Conservation (phyloP, 1,140 invertebrate species). For the Trachymyrmex septentrionalis region DNA sequence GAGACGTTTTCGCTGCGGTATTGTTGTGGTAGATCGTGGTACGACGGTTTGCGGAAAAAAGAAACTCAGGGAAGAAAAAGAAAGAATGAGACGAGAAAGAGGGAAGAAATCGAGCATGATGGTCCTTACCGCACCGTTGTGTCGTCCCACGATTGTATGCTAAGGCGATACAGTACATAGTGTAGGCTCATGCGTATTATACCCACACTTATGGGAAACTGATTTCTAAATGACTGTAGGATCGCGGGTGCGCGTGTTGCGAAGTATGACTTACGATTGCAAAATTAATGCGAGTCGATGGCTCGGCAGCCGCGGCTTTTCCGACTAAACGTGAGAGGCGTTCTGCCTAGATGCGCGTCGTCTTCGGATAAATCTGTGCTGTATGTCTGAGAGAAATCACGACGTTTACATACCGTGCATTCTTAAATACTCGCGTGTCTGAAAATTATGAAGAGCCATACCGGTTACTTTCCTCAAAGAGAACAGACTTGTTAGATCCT, state of each 20-base stretch:
- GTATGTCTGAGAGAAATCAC: neutral
- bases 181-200: neutral
- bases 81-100: constrained; percentile 31
- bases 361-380: neutral
- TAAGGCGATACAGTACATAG: constrained; percentile 65
- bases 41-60: constrained; percentile 21
- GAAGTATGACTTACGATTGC: constrained; percentile 47
- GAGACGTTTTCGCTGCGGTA: constrained; percentile 37
- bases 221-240: constrained; percentile 52
- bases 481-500: neutral
- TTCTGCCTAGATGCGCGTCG: neutral
- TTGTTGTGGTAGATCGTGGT: constrained; percentile 34
- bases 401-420: neutral
- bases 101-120: constrained; percentile 79
- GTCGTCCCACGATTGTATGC: constrained; percentile 80
- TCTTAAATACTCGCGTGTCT: neutral
- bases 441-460: neutral
- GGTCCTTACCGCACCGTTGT: constrained; percentile 58
- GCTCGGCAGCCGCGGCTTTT: constrained; percentile 24
- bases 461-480: neutral
- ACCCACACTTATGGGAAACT: constrained; percentile 60
- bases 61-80: constrained; percentile 8
- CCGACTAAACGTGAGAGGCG: constrained; percentile 25
- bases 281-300: constrained; percentile 46
- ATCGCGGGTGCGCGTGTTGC: constrained; percentile 42